Conservation (phyloP, 2,113 vertebrate genomes). For the Chascanopsetta lugubris region DNA sequence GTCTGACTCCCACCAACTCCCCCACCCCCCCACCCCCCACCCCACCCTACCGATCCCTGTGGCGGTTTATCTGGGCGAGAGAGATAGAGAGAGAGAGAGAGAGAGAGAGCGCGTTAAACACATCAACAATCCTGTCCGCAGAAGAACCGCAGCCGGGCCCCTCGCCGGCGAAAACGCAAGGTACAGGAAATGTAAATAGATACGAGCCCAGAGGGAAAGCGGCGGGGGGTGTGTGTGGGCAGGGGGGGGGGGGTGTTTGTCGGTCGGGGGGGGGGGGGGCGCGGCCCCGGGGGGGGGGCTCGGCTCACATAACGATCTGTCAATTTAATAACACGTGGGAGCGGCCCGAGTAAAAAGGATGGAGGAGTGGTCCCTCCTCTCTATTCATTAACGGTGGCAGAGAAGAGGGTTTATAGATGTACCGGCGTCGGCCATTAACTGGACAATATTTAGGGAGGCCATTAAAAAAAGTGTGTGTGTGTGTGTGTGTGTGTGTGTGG, state of each 20-base stretch:
- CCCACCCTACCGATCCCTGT: constrained; percentile 24
- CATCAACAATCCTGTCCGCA: constrained; percentile 34
- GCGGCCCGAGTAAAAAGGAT: constrained; percentile 37
- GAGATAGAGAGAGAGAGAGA: too few species aligned
- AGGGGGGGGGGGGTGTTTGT: too few species aligned
- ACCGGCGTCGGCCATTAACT: constrained; percentile 44
- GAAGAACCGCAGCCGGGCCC: constrained; percentile 33
- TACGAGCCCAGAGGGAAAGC: constrained; percentile 63
- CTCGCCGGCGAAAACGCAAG: constrained; percentile 35
- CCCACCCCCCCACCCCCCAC: too few species aligned
- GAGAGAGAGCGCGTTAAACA: constrained; percentile 23
- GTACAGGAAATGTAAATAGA: constrained; percentile 73
- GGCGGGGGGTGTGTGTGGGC: too few species aligned
- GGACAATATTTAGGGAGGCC: constrained; percentile 43
- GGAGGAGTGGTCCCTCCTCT: constrained; percentile 29
- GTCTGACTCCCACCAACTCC: neutral
- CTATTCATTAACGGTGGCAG: constrained; percentile 55
- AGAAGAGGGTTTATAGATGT: constrained; percentile 43
- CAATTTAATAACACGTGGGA: constrained; percentile 69
- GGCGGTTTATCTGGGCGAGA: constrained; percentile 40
- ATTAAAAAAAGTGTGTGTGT: constrained; percentile 27
- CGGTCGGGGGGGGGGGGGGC: too few species aligned
- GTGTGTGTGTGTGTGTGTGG: too few species aligned
- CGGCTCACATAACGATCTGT: constrained; percentile 67
- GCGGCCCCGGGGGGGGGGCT: too few species aligned